These are phyloP conservation scores for Porites lobata DNA, from an alignment of 92 coral and sea anemone genomes.

Conservation along the genomic window DNA sequence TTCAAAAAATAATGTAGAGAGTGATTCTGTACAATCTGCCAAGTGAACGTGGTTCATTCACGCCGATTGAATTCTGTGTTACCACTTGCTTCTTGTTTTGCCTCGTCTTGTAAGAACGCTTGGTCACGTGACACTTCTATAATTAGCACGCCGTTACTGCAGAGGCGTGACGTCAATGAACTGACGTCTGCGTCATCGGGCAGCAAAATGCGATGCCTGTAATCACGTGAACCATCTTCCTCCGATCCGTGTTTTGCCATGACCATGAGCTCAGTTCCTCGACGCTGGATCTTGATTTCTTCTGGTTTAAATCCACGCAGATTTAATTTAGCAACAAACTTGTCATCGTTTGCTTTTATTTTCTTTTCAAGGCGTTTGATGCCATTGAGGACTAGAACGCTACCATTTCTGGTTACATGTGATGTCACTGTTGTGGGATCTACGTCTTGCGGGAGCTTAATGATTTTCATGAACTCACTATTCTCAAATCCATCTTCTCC, in stretches of 20 bases:
- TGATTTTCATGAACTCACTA: slow-evolving; percentile 55
- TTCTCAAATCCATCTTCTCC: slow-evolving; percentile 63
- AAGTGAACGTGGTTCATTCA: neutral
- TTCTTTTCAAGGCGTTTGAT: slow-evolving; percentile 25
- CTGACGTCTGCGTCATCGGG: no score
- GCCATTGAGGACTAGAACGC: slow-evolving; percentile 44
- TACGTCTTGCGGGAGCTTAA: slow-evolving; percentile 57
- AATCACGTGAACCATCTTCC: slow-evolving; percentile 60
- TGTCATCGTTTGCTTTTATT: slow-evolving; percentile 35
- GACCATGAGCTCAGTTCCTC: slow-evolving; percentile 58
- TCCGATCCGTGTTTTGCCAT: slow-evolving; percentile 47
- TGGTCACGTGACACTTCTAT: no score
- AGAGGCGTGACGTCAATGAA: no score
- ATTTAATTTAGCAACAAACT: slow-evolving; percentile 43
- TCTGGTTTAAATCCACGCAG: slow-evolving; percentile 58
- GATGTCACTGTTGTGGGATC: slow-evolving; percentile 66
- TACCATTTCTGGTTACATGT: slow-evolving; percentile 51
- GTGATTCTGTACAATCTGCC: neutral
- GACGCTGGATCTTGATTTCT: slow-evolving; percentile 54
- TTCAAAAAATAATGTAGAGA: no score
- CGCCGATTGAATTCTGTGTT: neutral
- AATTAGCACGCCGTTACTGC: no score
- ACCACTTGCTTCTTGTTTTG: neutral
- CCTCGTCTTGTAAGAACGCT: no score
- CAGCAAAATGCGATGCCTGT: no score